Evolutionary conservation across 2,888 invertebrate genomes (phyloP).

Genomic region (Calliphora vomitoria): DNA sequence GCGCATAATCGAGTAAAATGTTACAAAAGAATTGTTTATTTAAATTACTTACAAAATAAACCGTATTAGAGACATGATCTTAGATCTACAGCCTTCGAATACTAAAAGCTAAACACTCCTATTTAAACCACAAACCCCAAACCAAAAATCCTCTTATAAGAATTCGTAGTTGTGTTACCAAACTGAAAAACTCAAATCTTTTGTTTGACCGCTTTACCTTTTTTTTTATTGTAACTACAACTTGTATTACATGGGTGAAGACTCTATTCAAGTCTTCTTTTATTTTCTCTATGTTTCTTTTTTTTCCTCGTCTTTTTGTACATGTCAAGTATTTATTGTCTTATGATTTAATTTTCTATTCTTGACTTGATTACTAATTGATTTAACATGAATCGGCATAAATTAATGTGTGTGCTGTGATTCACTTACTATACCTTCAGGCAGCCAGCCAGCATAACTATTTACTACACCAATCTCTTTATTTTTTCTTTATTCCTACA

Average conservation of each 20-base stretch:
- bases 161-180: not conserved
- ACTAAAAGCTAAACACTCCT: constrained; percentile 14
- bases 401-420: constrained; percentile 67
- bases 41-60: constrained; percentile 44
- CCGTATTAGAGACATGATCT: constrained; percentile 16
- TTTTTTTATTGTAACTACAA: constrained; percentile 10
- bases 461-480: not conserved
- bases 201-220: constrained; percentile 42
- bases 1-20: not conserved
- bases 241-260: constrained; percentile 8
- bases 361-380: constrained; percentile 77
- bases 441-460: not conserved
- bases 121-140: not conserved
- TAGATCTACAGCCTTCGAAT: not conserved
- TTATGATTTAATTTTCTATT: constrained; percentile 75
- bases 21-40: constrained; percentile 40
- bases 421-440: constrained; percentile 29
- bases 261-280: constrained; percentile 2
- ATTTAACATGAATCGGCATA: constrained; percentile 77
- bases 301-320: constrained; percentile 14
- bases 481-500: not conserved
- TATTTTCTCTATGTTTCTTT: not conserved
- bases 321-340: constrained; percentile 66
- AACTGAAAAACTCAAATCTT: constrained; percentile 20
- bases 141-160: not conserved